Evolutionary conservation across 1,140 invertebrate species (phyloP).

Genomic region (Bombus sibiricus): DNA sequence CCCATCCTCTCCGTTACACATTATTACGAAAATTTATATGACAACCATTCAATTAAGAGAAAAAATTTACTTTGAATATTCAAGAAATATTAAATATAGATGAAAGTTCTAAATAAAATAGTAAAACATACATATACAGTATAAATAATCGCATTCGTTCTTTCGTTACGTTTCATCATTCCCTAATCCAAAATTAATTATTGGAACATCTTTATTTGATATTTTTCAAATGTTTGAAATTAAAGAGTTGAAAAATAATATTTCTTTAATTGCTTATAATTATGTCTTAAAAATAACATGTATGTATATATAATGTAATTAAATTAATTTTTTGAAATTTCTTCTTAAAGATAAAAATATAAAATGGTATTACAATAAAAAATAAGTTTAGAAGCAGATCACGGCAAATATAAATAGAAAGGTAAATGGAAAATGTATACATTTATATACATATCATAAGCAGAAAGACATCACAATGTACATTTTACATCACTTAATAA

Average conservation of each 20-base stretch:
- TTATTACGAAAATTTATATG: conserved; percentile 18
- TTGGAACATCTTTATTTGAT: neutral
- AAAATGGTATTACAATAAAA: neutral
- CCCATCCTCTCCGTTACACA: conserved; percentile 66
- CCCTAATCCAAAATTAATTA: neutral
- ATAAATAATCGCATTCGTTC: neutral
- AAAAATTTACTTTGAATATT: neutral
- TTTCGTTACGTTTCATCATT: neutral
- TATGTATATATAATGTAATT: neutral
- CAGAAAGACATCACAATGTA: conserved; percentile 18
- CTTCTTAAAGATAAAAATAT: neutral
- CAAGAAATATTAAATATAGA: neutral
- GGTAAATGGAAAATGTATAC: conserved; percentile 24
- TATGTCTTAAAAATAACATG: neutral
- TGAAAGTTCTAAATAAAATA: neutral
- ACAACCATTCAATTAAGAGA: neutral
- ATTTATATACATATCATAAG: conserved; percentile 29
- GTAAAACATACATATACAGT: neutral
- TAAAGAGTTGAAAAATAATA: neutral
- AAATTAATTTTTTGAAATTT: neutral
- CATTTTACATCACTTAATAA: conserved; percentile 35
- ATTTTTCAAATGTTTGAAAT: neutral
- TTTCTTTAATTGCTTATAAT: neutral
- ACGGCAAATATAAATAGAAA: neutral
- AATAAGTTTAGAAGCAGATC: conserved; percentile 1